phyloP scores from a whole-genome alignment of 2,113 vertebrate genomes.

The Calyptomena viridis region DNA sequence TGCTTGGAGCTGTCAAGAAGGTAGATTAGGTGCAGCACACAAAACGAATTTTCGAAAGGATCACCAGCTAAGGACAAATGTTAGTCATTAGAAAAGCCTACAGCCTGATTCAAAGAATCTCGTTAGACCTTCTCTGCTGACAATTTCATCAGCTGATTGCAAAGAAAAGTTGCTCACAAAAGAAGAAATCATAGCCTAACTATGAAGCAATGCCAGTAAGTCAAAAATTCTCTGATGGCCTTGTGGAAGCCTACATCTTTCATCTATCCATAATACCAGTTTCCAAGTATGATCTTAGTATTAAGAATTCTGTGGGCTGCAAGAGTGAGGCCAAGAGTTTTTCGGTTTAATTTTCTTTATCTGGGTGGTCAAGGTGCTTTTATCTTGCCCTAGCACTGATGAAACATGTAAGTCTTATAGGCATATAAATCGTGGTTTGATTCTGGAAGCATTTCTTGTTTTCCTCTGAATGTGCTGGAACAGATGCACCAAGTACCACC shows the following conservation, averaged over 20 bases:
- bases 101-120: neutral
- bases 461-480: neutral
- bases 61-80: neutral
- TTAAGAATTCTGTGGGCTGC: neutral
- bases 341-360: neutral
- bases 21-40: neutral
- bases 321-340: neutral
- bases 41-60: constrained; percentile 42
- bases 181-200: neutral
- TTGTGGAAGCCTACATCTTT: neutral
- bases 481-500: neutral
- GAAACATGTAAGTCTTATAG: neutral
- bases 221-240: neutral
- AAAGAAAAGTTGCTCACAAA: neutral
- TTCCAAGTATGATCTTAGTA: neutral
- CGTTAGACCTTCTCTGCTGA: neutral
- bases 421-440: neutral
- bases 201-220: neutral
- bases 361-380: neutral
- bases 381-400: neutral
- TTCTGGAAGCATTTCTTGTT: neutral
- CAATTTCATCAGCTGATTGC: neutral
- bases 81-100: constrained; percentile 11
- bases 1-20: constrained; percentile 10
- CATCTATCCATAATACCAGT: neutral